Conservation (phyloP, 2,797 vertebrate genomes). For the Chelmon rostratus region DNA sequence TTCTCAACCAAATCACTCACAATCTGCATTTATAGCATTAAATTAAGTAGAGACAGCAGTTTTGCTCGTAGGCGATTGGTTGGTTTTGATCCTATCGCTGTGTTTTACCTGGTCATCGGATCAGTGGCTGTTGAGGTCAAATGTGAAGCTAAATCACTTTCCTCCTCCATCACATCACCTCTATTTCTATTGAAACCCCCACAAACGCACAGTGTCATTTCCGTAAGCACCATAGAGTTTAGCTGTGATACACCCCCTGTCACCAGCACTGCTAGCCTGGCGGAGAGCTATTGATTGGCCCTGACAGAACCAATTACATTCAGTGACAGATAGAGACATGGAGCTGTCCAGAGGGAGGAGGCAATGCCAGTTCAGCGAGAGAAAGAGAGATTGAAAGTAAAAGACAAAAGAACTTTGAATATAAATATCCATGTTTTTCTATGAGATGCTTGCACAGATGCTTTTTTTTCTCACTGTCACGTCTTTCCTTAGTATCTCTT, state of each 20-base stretch:
- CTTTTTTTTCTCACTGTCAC: conserved; percentile 26
- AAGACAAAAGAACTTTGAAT: conserved; percentile 54
- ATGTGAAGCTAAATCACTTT: conserved; percentile 20
- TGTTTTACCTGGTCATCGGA: conserved; percentile 44
- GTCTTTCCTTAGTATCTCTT: not conserved
- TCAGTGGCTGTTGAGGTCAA: conserved; percentile 34
- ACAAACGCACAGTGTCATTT: conserved; percentile 50
- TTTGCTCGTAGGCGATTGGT: conserved; percentile 1
- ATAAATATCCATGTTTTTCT: conserved; percentile 39
- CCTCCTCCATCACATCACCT: conserved; percentile 41
- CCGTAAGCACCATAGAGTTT: conserved; percentile 67
- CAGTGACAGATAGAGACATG: conserved; percentile 80
- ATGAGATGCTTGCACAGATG: conserved; percentile 11
- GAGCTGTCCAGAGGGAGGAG: conserved; percentile 68
- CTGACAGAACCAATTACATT: conserved; percentile 86
- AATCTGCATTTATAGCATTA: not conserved
- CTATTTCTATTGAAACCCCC: conserved; percentile 40
- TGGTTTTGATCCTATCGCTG: conserved; percentile 10
- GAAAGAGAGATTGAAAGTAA: conserved; percentile 43
- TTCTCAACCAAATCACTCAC: not conserved
- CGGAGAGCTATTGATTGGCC: conserved; percentile 81
- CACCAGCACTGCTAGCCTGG: conserved; percentile 71
- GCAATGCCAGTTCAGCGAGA: not conserved
- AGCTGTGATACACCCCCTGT: conserved; percentile 76
- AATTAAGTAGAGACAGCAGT: not conserved